Conservation (phyloP, 2,113 vertebrate species). For the Eubucco bourcierii region DNA sequence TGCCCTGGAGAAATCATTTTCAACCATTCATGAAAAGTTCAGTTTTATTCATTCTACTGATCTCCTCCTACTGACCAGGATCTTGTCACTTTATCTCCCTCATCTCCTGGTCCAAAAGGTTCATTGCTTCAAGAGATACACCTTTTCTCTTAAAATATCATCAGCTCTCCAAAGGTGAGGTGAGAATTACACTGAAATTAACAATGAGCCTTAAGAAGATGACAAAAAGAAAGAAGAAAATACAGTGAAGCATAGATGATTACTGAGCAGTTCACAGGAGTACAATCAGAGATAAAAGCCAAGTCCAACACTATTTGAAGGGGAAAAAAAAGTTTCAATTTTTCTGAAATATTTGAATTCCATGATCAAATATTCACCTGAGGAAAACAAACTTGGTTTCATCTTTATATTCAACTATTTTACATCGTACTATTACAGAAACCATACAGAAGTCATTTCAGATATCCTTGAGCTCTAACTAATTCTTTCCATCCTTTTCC, state of each 20-base stretch:
- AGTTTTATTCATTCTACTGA: background rate
- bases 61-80: background rate
- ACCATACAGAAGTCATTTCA: background rate
- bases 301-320: background rate
- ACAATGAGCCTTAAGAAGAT: background rate
- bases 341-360: background rate
- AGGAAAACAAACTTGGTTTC: fast-evolving
- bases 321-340: background rate
- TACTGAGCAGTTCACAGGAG: background rate
- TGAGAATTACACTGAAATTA: background rate
- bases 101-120: background rate
- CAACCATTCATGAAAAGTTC: background rate
- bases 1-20: background rate
- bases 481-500: background rate
- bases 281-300: background rate
- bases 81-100: background rate
- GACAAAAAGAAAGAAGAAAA: background rate
- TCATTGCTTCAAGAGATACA: background rate
- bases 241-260: background rate
- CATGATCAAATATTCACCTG: background rate
- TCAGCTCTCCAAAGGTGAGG: background rate
- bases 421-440: background rate
- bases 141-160: background rate
- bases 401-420: background rate
- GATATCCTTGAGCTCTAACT: background rate